A percentile compares a stretch with the other conserved stretches of the same genome.
Conservation (phyloP, 2,888 invertebrate species). For the Spisula subtruncata region DNA sequence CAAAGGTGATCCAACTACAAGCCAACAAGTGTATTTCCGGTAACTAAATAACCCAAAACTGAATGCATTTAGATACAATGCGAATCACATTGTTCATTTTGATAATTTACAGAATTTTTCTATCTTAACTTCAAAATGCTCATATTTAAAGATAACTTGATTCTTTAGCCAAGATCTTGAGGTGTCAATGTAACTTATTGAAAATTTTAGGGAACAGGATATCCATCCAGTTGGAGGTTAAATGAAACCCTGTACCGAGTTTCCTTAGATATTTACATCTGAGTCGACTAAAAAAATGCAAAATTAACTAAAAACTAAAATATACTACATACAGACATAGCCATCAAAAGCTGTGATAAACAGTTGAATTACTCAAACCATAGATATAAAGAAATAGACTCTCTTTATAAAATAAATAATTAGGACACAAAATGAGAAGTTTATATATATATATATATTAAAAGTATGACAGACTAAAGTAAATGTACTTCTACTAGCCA, state of each 20-base stretch:
- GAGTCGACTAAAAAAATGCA: not conserved
- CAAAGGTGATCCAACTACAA: no score
- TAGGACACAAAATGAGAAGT: not conserved
- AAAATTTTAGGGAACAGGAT: not conserved
- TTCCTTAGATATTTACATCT: not conserved
- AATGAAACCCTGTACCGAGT: not conserved
- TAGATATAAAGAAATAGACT: conserved; percentile 19
- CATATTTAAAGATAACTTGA: no score
- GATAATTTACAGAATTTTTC: no score
- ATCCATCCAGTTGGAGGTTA: no score
- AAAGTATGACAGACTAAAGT: not conserved
- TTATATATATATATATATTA: conserved; percentile 9
- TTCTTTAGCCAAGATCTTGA: no score
- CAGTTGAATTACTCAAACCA: not conserved
- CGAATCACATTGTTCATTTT: no score
- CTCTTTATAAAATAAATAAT: conserved; percentile 15
- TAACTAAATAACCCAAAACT: no score
- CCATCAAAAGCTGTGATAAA: not conserved
- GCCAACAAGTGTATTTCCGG: no score
- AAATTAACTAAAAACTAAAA: not conserved
- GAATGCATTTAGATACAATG: no score
- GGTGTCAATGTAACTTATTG: not conserved
- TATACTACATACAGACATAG: not conserved
- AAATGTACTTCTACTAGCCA: not conserved
- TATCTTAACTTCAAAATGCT: no score